Evolutionary conservation across 2,888 invertebrate species (phyloP), one percentile per base, ranked within the genome.

Genomic region (Erpobdella octoculata): DNA sequence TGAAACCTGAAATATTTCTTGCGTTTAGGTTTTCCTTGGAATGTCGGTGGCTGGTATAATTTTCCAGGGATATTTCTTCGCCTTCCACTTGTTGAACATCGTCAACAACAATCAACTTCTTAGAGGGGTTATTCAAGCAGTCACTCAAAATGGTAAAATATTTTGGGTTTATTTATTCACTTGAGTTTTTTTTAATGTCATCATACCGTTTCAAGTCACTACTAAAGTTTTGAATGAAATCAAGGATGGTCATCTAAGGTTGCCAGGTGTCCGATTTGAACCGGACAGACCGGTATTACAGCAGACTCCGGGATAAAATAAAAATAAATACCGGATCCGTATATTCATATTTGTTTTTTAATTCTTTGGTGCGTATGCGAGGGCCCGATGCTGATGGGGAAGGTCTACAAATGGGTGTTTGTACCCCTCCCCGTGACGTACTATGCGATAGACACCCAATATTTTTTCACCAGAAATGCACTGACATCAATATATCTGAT

Each of bases 61-160:
- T 37, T 78, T 74, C 71, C 76, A 76, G 65, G 78, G 76, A 48
- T 80, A 78, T 67, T 80, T 78, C 74, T 79, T 78, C 74, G 77
- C 78, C 71, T 77, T 80, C 70, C 79, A 79, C 72, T 75, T 79
- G 59, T 74, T 79, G 58, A 80, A 79, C 73, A 77, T 79, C 28
- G 78, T 78, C 72, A 76, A 80, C 74, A 79, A 80, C 74, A 79
- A 79, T 67, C 79, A 80, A 72, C 74, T 79, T 33, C 74, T 79
- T 31, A 74, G 73, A 41, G 76, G 79, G 21, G 79, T 79, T 70
- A 80, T 79, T 25, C 75, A 76, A 67, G 79, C 79, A n/a, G 79
- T 79, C 71, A 80, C 79, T 8, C 77, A 77, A 53, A 79, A 79
- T 71, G 79, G 79, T 79, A 61, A 15, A n/a, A 41, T 41, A 41